Conservation (phyloP, 2,113 vertebrate genomes). For the Aspidoscelis tigris region DNA sequence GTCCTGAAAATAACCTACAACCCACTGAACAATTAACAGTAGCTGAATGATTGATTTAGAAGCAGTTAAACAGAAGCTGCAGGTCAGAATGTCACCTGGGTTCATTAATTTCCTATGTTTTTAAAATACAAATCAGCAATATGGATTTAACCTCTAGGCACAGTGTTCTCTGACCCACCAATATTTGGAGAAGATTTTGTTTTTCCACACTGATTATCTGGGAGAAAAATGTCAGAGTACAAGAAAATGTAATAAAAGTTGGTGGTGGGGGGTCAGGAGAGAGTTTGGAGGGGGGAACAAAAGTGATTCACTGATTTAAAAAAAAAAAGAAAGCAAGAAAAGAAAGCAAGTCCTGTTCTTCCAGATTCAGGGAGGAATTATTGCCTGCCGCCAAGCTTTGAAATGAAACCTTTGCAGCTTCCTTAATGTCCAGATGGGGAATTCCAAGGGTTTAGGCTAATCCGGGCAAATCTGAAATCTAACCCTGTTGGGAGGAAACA, state of each 20-base stretch:
- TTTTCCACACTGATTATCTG: no score
- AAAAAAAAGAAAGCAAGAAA: conserved; percentile 67
- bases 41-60: conserved; percentile 18
- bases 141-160: conserved; percentile 26
- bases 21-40: conserved; percentile 15
- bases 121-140: conserved; percentile 18
- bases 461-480: conserved; percentile 75
- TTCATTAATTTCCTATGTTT: conserved; percentile 15
- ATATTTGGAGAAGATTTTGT: conserved; percentile 30
- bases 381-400: conserved; percentile 69
- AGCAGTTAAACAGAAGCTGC: conserved; percentile 9
- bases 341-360: conserved; percentile 62
- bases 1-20: conserved; percentile 28
- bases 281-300: conserved; percentile 25
- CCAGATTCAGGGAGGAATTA: conserved; percentile 56
- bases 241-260: conserved; percentile 52
- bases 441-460: conserved; percentile 75
- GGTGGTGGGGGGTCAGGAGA: neutral
- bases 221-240: conserved; percentile 38
- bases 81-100: neutral
- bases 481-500: conserved; percentile 75
- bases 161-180: conserved; percentile 47
- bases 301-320: conserved; percentile 37
- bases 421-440: conserved; percentile 75
- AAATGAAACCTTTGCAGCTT: conserved; percentile 64